Evolutionary conservation across 2,797 vertebrate genomes (phyloP), one percentile per base, ranked within the genome.

Genomic region (Macrochelys suwanniensis): DNA sequence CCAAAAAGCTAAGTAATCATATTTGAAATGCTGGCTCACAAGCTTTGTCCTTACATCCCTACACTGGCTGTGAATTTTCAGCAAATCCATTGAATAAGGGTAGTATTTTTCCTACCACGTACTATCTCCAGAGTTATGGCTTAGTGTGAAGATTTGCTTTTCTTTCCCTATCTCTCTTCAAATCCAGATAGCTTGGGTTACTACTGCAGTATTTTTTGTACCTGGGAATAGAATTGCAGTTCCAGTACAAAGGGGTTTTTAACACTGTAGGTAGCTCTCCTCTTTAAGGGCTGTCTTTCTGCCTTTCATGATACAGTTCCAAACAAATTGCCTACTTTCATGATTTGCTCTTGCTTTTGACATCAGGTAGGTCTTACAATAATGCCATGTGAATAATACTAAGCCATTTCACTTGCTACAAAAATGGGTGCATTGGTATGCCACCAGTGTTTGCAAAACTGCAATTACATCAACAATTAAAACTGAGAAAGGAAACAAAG

Each of bases 401-500:
- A 80, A 88, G 42, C 47, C 77, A 26, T 80, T 89, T 82, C 1
- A 31, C 51, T 94, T 8, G 49, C 3, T 45, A 26, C 51, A 83
- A 88, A 89, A 96, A 84, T 1, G 10, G 45, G 54, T 82, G 68
- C 87, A 88, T 90, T 92, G 54, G 57, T 89, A 93, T 94, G 87
- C 93, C 77, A 16, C 57, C 54, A 28, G 0, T 0, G 80, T 89
- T 37, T 94, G 80, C 84, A 87, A 74, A 96, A 37, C 89, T 84
- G 93, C 91, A 96, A 88, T 95, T 96, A 91, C 89, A 96, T 89
- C 89, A 97, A 7, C 90, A 79, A 80, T 91, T 95, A 95, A 95
- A 89, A 89, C 11, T 0, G 54, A 94, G 87, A 77, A 33, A 81
- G 94, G 85, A 94, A 93, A 91, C 19, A 37, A 90, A 96, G 94